Evolutionary conservation across 23 tunicate species (phyloP), one percentile per base, ranked within the genome.

Genomic region (Trididemnum clinides): DNA sequence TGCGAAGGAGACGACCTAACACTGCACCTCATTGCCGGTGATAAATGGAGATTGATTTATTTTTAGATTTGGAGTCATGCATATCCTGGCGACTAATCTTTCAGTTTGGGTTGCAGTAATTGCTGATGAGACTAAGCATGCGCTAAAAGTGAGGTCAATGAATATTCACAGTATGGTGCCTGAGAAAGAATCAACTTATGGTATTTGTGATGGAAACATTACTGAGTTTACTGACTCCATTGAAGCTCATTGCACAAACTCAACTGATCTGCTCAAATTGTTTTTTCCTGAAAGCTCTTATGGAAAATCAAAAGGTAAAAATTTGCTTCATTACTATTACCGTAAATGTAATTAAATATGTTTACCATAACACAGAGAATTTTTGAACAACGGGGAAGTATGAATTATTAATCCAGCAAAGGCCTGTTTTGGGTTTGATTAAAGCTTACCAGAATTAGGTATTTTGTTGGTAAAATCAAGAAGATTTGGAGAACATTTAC

Each of bases 31-130:
- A n/a, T n/a, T n/a, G n/a, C n/a, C n/a, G n/a, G n/a, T n/a, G n/a
- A n/a, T n/a, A n/a, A n/a, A n/a, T 7, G 15, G 15, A 44, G 15
- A 15, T 44, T 44, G 54, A 44, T 44, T 7, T 44, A 7, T 44
- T 59, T 59, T 59, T n/a, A 87, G 91, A 69, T 87, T 87, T 32
- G 85, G 91, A 23, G 62, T 83, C 26, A 87, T 87, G 91, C 91
- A 87, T 28, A 71, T 80, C 5, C 28, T 87, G 69, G 91, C 91
- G 4, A 87, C 84, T 34, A 87, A 80, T 33, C 34, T 87, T 7
- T 72, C 91, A 5, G 79, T 87, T 21, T 87, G 91, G 91, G 49
- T 87, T 27, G 29, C 63, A 3, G 72, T 80, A 21, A 57, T 87
- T 15, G 79, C 82, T 31, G 85, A 81, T 34, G 91, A 87, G 69